phyloP scores from a whole-genome alignment of 2,113 vertebrate genomes.

The Neopipo cinnamomea region DNA sequence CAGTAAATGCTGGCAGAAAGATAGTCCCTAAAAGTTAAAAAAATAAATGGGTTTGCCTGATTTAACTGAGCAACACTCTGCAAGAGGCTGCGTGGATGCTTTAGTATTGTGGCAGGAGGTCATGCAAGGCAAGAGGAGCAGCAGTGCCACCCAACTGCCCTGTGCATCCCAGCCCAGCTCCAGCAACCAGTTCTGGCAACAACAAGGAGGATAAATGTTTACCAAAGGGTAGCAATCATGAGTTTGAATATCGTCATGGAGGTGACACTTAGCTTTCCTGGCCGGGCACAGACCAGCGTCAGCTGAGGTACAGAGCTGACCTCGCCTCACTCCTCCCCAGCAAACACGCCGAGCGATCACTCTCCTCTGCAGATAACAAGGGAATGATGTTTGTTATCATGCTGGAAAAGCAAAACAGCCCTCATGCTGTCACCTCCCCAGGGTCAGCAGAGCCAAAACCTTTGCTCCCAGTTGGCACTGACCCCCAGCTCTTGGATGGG shows the following conservation, averaged over 20 bases:
- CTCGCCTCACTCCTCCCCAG: not conserved
- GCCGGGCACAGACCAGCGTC: rapidly evolving
- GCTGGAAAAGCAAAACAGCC: not conserved
- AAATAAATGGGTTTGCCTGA: not conserved
- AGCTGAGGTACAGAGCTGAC: not conserved
- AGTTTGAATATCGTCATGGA: not conserved
- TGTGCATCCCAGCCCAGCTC: not conserved
- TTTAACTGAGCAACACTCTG: not conserved
- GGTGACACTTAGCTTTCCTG: not conserved
- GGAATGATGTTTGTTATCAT: not conserved
- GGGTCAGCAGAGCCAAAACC: not conserved
- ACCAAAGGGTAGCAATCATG: not conserved
- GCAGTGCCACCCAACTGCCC: not conserved
- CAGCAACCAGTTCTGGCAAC: not conserved
- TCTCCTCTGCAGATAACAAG: not conserved
- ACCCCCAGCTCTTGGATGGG: not conserved
- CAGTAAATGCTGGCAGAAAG: not conserved
- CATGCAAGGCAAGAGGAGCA: rapidly evolving
- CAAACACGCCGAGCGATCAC: not conserved
- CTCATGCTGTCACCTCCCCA: rapidly evolving
- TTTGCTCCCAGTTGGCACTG: not conserved
- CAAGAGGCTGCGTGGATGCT: not conserved
- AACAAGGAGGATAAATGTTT: not conserved
- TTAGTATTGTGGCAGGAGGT: not conserved
- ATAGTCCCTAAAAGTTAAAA: not conserved